Evolutionary conservation across 92 coral and sea anemone species (phyloP), one percentile per base, ranked within the genome.

Genomic region (Zoanthus gigantus): DNA sequence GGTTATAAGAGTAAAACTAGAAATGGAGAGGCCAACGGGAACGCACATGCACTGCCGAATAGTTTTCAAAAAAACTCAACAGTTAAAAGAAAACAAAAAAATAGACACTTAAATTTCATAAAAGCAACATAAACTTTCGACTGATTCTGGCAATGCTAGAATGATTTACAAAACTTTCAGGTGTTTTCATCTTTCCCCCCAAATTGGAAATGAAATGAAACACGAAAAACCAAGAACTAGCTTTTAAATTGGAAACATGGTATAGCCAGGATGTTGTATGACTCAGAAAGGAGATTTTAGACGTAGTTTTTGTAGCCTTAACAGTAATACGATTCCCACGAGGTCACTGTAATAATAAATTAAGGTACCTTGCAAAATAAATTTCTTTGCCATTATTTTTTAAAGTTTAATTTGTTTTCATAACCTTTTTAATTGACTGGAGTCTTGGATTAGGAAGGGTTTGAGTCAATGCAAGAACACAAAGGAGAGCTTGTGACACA

Each of bases 401-500:
- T 18, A 9, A 7, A 18, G 44, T 28, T 69, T 30, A 8, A 69
- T 4, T 69, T 69, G 30, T 14, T 69, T 30, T 79, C 16, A 42
- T 15, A 0, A 66, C 31, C 8, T 12, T n/a, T 14, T 28, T 32
- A 17, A 29, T 17, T 29, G 71, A 12, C 31, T 32, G 72, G 73
- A 10, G n/a, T 16, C 14, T 18, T 44, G 29, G 2, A 30, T 46
- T 44, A 48, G 23, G 58, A 48, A 65, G 75, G 85, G 32, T 60
- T 23, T 58, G 18, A 63, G 56, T 5, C 10, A 47, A 10, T 81
- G 10, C 65, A 3, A 28, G 75, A 81, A 56, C 65, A 81, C 28
- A 31, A 50, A 63, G 85, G 42, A 34, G 42, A 65, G 42, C 23
- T 81, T 81, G 85, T 65, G 58, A 81, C 85, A 81, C 71, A 81